Evolutionary conservation across 2,888 invertebrate genomes (phyloP), one percentile per base, ranked within the genome.

Genomic region (Lepidochrysops patricia): DNA sequence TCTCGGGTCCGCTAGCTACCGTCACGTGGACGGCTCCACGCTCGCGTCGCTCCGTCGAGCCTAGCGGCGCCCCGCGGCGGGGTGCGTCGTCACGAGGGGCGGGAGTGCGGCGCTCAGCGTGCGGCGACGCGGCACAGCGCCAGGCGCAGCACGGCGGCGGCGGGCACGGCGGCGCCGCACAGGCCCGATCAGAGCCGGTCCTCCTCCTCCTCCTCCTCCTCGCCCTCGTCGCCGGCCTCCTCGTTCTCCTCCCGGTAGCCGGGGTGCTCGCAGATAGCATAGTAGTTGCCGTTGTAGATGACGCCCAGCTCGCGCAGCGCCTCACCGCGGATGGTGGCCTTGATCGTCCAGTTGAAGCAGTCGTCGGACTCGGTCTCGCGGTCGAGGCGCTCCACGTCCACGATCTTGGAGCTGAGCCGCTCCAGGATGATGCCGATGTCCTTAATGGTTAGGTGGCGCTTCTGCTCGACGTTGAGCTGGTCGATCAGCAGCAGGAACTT

Each of bases 311-410:
- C 97, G 62, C 97, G 92, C 73, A 97, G 89, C 72, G 96, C 95
- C 84, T 97, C 97, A 58, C 97, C 97, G 64, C 96, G 91, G 78
- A 97, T 97, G 72, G 97, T 96, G 73, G 97, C 97, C 87, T 97
- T 97, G 90, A 97, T 97, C 84, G 97, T 97, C 97, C 97, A 97
- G 87, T 97, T 97, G 91, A 96, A 96, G 80, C 96, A 96, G 84
- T 97, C 97, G 84, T 96, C 96, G 81, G 96, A 96, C 83, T 97
- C 97, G 71, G 95, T 95, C 82, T 97, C 97, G 62, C 97, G 92
- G 82, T 97, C 97, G 70, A 97, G 90, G 69, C 96, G 92, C 89
- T 97, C 97, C 70, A 97, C 97, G 89, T 97, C 97, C 67, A 97
- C 91, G 72, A 97, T 97, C 89, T 97, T 97, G 64, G 97, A 96